These are phyloP conservation scores for Toxotes chatareus DNA, from an alignment of 2,113 vertebrate species.

Conservation along the genomic window DNA sequence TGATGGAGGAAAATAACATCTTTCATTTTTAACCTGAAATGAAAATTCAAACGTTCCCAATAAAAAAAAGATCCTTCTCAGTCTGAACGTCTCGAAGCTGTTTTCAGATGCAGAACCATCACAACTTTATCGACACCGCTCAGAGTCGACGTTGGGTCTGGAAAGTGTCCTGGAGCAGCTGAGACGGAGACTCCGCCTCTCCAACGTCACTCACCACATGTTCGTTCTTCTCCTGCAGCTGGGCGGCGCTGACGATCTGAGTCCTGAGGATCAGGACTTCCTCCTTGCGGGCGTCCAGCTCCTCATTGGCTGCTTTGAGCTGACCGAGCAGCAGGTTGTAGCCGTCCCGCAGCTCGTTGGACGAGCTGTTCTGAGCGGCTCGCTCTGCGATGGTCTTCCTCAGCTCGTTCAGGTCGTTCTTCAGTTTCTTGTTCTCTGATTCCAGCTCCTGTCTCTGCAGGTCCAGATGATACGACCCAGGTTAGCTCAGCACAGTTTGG, in stretches of 20 bases:
- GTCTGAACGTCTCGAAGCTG: no score
- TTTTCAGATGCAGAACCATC: no score
- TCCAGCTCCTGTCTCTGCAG: constrained; percentile 95
- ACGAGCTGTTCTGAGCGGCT: constrained; percentile 75
- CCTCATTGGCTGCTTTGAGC: constrained; percentile 90
- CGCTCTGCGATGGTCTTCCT: constrained; percentile 84
- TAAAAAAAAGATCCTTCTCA: no score
- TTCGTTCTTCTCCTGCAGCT: constrained; percentile 75
- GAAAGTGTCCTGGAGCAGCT: no score
- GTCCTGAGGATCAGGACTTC: constrained; percentile 94
- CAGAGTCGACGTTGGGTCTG: no score
- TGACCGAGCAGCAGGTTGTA: constrained; percentile 91
- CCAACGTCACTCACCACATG: constrained; percentile 69
- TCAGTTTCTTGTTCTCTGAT: constrained; percentile 95
- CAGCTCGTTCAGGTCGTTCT: constrained; percentile 94
- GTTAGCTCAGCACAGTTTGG: background rate
- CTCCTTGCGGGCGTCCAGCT: constrained; percentile 96
- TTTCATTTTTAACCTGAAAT: no score
- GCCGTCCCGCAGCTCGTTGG: constrained; percentile 82
- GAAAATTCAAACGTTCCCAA: no score
- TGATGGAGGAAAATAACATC: no score
- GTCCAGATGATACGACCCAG: background rate
- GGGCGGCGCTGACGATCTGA: constrained; percentile 89
- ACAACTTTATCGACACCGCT: no score
- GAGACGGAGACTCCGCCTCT: no score